Percentiles rank a stretch among this genome's conserved stretches.
phyloP scores from a whole-genome alignment of 2,888 invertebrate genomes.

The Brachypterus glaber region DNA sequence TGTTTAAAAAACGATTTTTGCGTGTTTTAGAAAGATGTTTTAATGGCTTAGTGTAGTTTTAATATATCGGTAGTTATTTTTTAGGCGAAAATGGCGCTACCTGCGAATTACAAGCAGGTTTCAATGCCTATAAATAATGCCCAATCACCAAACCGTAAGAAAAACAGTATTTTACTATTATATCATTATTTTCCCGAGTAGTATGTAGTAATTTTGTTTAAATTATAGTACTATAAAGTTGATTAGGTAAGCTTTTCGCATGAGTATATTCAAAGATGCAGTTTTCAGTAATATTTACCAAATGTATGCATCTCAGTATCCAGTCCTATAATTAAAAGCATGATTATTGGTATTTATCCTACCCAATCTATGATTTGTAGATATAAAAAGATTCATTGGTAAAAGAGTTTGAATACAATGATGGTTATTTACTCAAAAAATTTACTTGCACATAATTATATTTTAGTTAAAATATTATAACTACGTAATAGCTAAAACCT shows the following conservation, averaged over 20 bases:
- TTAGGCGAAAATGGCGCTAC: slow-evolving; percentile 58
- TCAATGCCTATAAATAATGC: slow-evolving; percentile 65
- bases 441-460: no score
- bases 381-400: no score
- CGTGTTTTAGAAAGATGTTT: no score
- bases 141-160: slow-evolving; percentile 63
- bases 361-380: slow-evolving; percentile 1
- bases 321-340: slow-evolving; percentile 23
- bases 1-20: no score
- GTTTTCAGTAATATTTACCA: slow-evolving; percentile 17
- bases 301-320: slow-evolving; percentile 17
- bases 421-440: no score
- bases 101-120: slow-evolving; percentile 76
- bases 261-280: slow-evolving; percentile 26
- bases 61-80: neutral
- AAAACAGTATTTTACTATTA: neutral
- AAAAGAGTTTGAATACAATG: no score
- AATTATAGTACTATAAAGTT: slow-evolving; percentile 18
- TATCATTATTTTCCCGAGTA: slow-evolving; percentile 6
- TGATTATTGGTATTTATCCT: slow-evolving; percentile 13
- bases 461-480: no score
- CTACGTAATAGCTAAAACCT: no score
- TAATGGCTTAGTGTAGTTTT: no score
- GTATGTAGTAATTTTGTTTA: slow-evolving; percentile 10
- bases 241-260: slow-evolving; percentile 27